phyloP scores from a whole-genome alignment of 2,797 vertebrate genomes.

The Luscinia luscinia region DNA sequence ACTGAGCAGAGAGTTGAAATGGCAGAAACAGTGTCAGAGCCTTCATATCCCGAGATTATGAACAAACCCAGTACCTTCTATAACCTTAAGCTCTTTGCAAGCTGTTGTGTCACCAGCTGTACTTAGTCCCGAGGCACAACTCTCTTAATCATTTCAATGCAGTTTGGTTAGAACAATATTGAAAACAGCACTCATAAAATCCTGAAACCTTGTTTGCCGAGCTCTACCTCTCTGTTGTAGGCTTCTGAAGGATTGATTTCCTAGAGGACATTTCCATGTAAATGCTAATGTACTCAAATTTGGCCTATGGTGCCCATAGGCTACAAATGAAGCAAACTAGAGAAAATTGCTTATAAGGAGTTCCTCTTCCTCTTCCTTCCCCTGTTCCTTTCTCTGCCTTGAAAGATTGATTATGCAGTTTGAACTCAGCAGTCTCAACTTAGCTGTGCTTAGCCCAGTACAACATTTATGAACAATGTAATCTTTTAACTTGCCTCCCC shows the following conservation, averaged over 20 bases:
- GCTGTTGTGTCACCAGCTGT: not conserved
- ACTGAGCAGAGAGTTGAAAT: not conserved
- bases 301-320: not conserved
- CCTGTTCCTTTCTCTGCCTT: not conserved
- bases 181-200: not conserved
- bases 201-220: not conserved
- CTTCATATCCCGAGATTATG: not conserved
- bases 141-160: not conserved
- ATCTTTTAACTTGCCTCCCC: not conserved
- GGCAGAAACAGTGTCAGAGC: not conserved
- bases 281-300: not conserved
- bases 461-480: not conserved
- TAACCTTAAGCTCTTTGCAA: not conserved
- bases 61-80: not conserved
- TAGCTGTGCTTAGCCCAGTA: not conserved
- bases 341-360: not conserved
- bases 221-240: not conserved
- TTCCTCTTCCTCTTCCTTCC: conserved; percentile 14
- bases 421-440: not conserved
- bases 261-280: not conserved
- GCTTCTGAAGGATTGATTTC: not conserved
- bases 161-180: not conserved
- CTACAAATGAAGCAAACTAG: not conserved
- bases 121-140: not conserved
- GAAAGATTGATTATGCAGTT: not conserved